Evolutionary conservation across 2,113 vertebrate genomes (phyloP).

Genomic region (Sceloporus tristichus): DNA sequence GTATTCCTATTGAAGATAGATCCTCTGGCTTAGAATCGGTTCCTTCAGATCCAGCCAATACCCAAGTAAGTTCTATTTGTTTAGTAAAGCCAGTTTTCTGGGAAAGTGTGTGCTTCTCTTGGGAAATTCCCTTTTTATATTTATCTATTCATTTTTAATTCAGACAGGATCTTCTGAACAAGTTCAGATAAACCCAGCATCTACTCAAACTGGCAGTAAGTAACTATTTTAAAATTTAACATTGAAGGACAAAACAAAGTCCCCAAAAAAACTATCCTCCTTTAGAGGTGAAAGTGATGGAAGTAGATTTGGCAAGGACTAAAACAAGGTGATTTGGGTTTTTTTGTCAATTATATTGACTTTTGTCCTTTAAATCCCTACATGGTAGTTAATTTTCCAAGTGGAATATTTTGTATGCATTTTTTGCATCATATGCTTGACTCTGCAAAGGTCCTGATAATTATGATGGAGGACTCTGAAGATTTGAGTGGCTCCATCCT

Average conservation of each 20-base stretch:
- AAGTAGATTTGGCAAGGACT: neutral
- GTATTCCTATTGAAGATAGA: constrained; percentile 60
- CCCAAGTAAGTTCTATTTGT: constrained; percentile 66
- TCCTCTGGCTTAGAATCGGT: constrained; percentile 38
- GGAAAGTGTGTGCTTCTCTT: constrained; percentile 37
- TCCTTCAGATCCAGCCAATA: constrained; percentile 52
- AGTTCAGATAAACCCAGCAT: constrained; percentile 83
- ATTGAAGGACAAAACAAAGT: constrained; percentile 22
- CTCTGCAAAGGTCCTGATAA: neutral
- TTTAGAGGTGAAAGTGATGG: constrained; percentile 5
- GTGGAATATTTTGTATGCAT: constrained; percentile 36
- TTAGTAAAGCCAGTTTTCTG: constrained; percentile 12
- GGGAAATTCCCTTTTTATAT: constrained; percentile 48
- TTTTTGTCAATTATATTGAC: neutral
- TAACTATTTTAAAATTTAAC: constrained; percentile 67
- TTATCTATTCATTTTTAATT: constrained; percentile 69
- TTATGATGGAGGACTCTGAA: constrained; percentile 20
- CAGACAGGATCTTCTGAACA: constrained; percentile 88
- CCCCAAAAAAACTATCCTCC: neutral
- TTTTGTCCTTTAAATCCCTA: neutral
- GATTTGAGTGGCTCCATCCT: neutral
- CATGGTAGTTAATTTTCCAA: neutral
- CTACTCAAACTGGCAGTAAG: constrained; percentile 83
- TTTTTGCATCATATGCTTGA: neutral
- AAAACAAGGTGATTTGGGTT: neutral